Evolutionary conservation across 2,888 invertebrate genomes (phyloP).

Genomic region (Agonum fuliginosum): DNA sequence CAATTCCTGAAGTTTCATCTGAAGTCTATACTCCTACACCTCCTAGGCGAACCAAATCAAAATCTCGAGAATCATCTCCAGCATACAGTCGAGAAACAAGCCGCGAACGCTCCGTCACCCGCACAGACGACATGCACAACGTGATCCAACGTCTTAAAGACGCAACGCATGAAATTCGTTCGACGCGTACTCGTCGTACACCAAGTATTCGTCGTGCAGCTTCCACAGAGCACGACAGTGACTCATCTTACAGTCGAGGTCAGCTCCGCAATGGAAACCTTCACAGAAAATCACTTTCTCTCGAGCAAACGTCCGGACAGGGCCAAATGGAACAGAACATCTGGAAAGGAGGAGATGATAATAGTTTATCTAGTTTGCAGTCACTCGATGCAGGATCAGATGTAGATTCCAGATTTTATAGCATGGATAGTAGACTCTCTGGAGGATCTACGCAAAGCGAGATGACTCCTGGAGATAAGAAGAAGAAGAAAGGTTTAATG

Average conservation of each 20-base stretch:
- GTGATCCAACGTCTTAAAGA: conserved; percentile 81
- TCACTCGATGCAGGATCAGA: conserved; percentile 81
- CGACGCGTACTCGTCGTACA: conserved; percentile 70
- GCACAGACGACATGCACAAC: conserved; percentile 70
- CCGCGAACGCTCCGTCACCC: conserved; percentile 73
- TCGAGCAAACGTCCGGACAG: conserved; percentile 79
- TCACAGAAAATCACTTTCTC: conserved; percentile 81
- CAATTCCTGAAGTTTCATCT: conserved; percentile 71
- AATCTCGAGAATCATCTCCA: conserved; percentile 84
- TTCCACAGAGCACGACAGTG: conserved; percentile 79
- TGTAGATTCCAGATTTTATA: conserved; percentile 80
- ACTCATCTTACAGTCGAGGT: conserved; percentile 66
- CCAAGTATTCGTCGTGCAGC: conserved; percentile 73
- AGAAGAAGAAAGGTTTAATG: conserved; percentile 87
- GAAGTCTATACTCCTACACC: conserved; percentile 80
- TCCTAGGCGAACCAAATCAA: conserved; percentile 81
- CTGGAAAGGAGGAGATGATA: conserved; percentile 89
- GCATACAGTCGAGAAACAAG: conserved; percentile 69
- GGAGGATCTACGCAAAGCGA: conserved; percentile 92
- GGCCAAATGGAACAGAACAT: conserved; percentile 79
- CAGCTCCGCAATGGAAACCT: conserved; percentile 64
- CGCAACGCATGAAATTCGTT: conserved; percentile 80
- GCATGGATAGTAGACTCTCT: conserved; percentile 88
- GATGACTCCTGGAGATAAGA: conserved; percentile 81
- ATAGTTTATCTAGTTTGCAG: conserved; percentile 89